Conservation (phyloP, 1,140 invertebrate species). For the Hydropsyche tenuis region DNA sequence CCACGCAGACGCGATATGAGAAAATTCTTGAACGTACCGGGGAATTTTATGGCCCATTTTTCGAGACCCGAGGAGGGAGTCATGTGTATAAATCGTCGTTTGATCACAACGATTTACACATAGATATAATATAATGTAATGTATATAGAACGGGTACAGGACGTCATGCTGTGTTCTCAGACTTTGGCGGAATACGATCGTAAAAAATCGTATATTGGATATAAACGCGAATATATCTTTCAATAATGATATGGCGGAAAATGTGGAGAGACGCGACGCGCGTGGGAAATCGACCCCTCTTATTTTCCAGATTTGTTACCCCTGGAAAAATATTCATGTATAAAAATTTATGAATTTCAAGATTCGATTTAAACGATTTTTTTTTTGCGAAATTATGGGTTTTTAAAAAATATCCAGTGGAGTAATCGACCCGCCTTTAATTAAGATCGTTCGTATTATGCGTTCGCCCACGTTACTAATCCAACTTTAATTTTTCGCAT, state of each 20-base stretch:
- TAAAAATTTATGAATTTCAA: background rate
- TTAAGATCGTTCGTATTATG: background rate
- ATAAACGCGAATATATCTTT: slow-evolving; percentile 47
- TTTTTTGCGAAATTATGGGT: background rate
- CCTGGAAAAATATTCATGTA: background rate
- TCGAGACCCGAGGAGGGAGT: background rate
- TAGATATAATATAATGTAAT: slow-evolving; percentile 6
- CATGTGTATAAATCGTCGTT: slow-evolving; percentile 32
- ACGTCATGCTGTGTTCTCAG: slow-evolving; percentile 40
- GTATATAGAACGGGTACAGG: slow-evolving; percentile 15
- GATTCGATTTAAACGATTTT: background rate
- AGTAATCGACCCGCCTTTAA: background rate
- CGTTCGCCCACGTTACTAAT: slow-evolving; percentile 39
- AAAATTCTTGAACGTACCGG: slow-evolving; percentile 1
- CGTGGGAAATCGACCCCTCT: slow-evolving; percentile 24
- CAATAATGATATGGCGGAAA: slow-evolving; percentile 44
- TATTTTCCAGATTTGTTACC: slow-evolving; percentile 11
- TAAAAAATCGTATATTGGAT: slow-evolving; percentile 49
- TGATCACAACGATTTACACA: slow-evolving; percentile 35
- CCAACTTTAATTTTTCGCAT: slow-evolving; percentile 44
- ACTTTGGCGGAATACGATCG: slow-evolving; percentile 34
- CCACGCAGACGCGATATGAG: background rate
- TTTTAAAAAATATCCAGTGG: too few relatives aligned
- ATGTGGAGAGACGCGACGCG: slow-evolving; percentile 30
- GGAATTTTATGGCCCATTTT: slow-evolving; percentile 7